Evolutionary conservation across 2,113 vertebrate species (phyloP).

Genomic region (Myiozetetes cayanensis): DNA sequence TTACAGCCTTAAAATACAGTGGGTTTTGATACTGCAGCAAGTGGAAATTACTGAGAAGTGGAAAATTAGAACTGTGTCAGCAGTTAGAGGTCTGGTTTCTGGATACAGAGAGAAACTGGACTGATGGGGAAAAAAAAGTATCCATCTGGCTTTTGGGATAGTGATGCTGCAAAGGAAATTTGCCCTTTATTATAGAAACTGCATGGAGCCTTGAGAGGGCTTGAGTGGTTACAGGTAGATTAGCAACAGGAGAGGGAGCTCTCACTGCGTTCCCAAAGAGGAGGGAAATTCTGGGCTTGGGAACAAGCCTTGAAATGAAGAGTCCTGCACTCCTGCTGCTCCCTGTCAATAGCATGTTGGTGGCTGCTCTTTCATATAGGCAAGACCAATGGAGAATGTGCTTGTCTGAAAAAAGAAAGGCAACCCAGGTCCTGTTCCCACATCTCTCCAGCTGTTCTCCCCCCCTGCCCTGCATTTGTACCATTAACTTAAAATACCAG

Average conservation of each 20-base stretch:
- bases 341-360: background rate
- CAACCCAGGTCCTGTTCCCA: background rate
- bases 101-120: background rate
- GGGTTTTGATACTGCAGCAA: conserved; percentile 9
- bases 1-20: conserved; percentile 15
- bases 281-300: background rate
- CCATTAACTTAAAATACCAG: background rate
- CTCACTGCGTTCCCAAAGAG: background rate
- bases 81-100: conserved; percentile 20
- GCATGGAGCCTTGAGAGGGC: background rate
- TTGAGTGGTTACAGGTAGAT: background rate
- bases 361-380: background rate
- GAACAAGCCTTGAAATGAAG: background rate
- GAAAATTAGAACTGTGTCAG: conserved; percentile 38
- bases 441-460: background rate
- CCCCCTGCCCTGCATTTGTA: background rate
- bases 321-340: background rate
- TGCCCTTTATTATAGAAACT: background rate
- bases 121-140: background rate
- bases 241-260: conserved; percentile 36
- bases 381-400: background rate
- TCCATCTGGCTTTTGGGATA: background rate
- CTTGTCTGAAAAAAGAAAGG: background rate
- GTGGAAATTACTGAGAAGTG: conserved; percentile 26
- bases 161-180: background rate